A percentile compares a stretch with the other conserved stretches of the same genome.
These are phyloP conservation scores for Cinclus mexicanus DNA, from an alignment of 2,113 vertebrate genomes.

Conservation along the genomic window DNA sequence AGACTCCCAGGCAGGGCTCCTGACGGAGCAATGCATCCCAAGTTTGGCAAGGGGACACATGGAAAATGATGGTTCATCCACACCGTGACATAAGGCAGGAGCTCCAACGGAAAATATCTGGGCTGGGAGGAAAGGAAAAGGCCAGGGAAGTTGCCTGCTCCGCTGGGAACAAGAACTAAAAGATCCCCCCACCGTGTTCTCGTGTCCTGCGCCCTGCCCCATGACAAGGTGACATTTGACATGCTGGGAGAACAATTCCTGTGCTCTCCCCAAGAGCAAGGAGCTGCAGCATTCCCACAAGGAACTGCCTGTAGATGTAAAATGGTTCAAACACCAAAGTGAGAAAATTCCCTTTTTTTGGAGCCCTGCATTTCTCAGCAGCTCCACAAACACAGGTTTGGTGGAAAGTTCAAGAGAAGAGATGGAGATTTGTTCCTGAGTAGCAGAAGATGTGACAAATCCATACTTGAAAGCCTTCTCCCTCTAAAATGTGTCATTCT, in stretches of 20 bases:
- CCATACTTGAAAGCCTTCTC: background rate
- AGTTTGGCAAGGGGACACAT: background rate
- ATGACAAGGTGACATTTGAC: background rate
- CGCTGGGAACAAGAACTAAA: background rate
- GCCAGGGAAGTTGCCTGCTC: background rate
- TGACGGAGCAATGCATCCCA: background rate
- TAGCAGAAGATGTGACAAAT: background rate
- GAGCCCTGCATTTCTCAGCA: background rate
- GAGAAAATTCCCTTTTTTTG: background rate
- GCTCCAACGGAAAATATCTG: slow-evolving; percentile 5
- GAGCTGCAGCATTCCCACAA: background rate
- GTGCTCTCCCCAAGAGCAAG: background rate
- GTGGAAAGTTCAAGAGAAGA: background rate
- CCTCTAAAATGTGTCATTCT: background rate
- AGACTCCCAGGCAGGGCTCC: background rate
- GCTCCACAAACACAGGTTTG: background rate
- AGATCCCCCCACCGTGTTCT: background rate
- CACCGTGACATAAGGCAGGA: background rate
- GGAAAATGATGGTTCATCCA: slow-evolving; percentile 26
- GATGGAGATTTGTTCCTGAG: background rate
- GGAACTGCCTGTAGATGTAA: background rate
- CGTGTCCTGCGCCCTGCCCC: background rate
- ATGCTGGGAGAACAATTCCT: background rate
- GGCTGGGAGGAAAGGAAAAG: background rate
- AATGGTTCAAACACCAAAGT: background rate